Percentiles rank a stretch among this genome's conserved stretches.
Conservation (phyloP, 2,888 invertebrate species). For the Rhamphomyia laevipes region DNA sequence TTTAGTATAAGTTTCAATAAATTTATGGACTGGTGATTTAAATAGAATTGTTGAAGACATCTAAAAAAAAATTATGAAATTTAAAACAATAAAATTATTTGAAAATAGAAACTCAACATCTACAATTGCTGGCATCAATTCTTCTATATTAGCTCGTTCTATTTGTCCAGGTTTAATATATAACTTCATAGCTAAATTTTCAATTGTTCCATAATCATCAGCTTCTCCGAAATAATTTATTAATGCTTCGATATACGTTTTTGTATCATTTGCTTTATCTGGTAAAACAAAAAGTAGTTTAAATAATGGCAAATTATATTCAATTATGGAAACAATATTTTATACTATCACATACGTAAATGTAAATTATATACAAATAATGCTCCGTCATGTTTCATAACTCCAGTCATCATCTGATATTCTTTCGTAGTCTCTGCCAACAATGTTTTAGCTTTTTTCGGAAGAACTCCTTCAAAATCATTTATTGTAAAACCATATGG, state of each 20-base stretch:
- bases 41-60: constrained; percentile 18
- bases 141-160: no score
- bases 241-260: neutral
- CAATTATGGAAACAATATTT: no score
- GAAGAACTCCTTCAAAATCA: constrained; percentile 22
- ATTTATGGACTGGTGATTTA: constrained; percentile 30
- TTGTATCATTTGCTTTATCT: neutral
- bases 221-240: no score
- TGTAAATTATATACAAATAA: constrained; percentile 7
- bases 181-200: constrained; percentile 23
- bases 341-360: neutral
- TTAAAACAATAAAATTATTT: neutral
- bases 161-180: constrained; percentile 20
- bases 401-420: constrained; percentile 28
- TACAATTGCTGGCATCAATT: no score
- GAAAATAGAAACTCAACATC: neutral
- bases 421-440: constrained; percentile 15
- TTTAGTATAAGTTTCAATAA: constrained; percentile 22
- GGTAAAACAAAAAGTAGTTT: no score
- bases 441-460: constrained; percentile 15
- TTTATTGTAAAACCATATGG: constrained; percentile 20
- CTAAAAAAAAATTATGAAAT: neutral
- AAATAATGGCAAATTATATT: no score
- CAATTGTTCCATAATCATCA: no score
- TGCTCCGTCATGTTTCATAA: constrained; percentile 30